Percentiles rank a stretch among this genome's conserved stretches.
phyloP scores from a whole-genome alignment of 2,797 vertebrate genomes.

The Myotis pilosus region DNA sequence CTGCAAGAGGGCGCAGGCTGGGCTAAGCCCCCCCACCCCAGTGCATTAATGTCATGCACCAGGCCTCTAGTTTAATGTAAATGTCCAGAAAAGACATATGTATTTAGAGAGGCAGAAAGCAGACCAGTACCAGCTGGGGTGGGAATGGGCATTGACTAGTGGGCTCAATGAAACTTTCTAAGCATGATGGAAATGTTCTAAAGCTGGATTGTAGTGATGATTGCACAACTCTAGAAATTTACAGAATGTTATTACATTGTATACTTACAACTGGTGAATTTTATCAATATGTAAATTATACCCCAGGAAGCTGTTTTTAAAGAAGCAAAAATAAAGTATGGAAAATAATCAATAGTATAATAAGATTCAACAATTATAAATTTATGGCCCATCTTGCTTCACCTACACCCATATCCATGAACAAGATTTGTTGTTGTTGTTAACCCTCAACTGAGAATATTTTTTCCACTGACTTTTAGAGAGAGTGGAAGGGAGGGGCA shows the following conservation, averaged over 20 bases:
- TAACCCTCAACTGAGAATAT: too few species aligned
- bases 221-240: neutral
- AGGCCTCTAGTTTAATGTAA: neutral
- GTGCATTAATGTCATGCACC: too few species aligned
- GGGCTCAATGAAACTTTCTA: neutral
- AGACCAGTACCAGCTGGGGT: neutral
- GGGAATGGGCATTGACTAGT: neutral
- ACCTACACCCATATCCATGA: neutral
- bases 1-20: too few species aligned
- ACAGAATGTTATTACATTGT: neutral
- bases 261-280: neutral
- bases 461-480: neutral
- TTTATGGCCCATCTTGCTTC: neutral
- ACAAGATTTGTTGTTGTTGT: neutral
- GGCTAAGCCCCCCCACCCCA: too few species aligned
- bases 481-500: neutral
- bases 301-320: neutral
- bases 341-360: neutral
- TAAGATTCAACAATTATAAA: neutral
- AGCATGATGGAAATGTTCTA: neutral
- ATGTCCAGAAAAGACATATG: neutral
- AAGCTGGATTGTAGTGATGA: neutral
- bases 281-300: neutral
- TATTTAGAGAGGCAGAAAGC: neutral
- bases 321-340: neutral